Evolutionary conservation across 2,113 vertebrate genomes (phyloP).

Genomic region (Cercocebus atys): DNA sequence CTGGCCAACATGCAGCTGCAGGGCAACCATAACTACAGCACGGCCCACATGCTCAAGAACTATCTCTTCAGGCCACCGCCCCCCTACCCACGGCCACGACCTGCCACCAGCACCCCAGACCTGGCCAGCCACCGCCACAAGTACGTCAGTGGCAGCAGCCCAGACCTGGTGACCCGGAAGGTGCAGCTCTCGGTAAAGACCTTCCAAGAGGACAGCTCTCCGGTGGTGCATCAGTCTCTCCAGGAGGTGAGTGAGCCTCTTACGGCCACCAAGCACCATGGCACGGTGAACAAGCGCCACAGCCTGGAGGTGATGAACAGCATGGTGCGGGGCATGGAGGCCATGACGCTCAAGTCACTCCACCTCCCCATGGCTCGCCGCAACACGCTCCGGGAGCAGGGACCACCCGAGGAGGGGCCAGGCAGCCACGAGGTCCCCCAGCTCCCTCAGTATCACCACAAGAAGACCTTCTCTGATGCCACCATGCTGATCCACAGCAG

Average conservation of each 20-base stretch:
- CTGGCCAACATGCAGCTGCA: constrained; percentile 93
- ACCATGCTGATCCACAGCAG: constrained; percentile 99
- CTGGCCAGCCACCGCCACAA: constrained; percentile 95
- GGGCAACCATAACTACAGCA: constrained; percentile 82
- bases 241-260: constrained; percentile 96
- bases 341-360: constrained; percentile 89
- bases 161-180: constrained; percentile 94
- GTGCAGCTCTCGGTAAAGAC: constrained; percentile 97
- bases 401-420: constrained; percentile 79
- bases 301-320: constrained; percentile 95
- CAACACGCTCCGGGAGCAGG: constrained; percentile 93
- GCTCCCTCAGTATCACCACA: constrained; percentile 90
- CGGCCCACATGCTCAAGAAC: constrained; percentile 90
- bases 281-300: constrained; percentile 91
- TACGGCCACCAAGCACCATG: constrained; percentile 88
- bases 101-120: constrained; percentile 96
- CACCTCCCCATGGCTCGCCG: constrained; percentile 90
- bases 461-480: constrained; percentile 95
- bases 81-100: constrained; percentile 93
- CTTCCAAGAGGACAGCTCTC: constrained; percentile 96
- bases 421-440: constrained; percentile 83
- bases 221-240: constrained; percentile 94
- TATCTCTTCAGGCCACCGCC: constrained; percentile 93
- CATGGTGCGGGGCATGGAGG: constrained; percentile 93
- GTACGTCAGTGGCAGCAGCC: constrained; percentile 94